phyloP scores from a whole-genome alignment of 2,888 invertebrate genomes.

The Luffia ferchaultella region DNA sequence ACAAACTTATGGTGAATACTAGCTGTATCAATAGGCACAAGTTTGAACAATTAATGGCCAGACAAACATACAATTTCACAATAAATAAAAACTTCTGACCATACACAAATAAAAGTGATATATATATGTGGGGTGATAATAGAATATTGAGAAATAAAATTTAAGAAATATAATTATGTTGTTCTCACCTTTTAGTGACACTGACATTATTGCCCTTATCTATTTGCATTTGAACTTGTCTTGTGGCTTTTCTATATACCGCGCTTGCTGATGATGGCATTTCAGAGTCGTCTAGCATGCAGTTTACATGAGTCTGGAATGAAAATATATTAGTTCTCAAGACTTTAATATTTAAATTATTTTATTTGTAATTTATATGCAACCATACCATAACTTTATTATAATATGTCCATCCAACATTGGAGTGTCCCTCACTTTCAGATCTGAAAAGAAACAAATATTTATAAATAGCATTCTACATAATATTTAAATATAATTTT shows the following conservation, averaged over 20 bases:
- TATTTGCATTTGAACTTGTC: constrained; percentile 52
- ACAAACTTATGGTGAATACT: no score
- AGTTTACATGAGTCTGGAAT: constrained; percentile 55
- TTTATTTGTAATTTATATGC: not conserved
- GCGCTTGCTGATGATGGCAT: constrained; percentile 58
- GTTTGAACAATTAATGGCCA: no score
- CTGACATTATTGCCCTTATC: constrained; percentile 57
- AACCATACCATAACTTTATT: constrained; percentile 72
- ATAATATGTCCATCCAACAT: constrained; percentile 75
- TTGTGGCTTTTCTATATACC: constrained; percentile 39
- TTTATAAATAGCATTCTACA: not conserved
- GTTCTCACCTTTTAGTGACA: constrained; percentile 49
- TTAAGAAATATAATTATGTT: no score
- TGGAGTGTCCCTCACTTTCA: constrained; percentile 63
- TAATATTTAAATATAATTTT: no score
- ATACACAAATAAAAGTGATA: not conserved
- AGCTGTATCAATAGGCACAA: no score
- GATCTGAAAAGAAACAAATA: constrained; percentile 35
- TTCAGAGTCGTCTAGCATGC: constrained; percentile 54
- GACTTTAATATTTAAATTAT: not conserved
- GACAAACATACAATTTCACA: no score
- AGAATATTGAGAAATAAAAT: constrained; percentile 1
- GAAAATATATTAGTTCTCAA: constrained; percentile 3
- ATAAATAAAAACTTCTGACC: no score
- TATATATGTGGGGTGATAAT: not conserved